Evolutionary conservation across 2,113 vertebrate species (phyloP), one percentile per base, ranked within the genome.

Genomic region (Leiothrix lutea): DNA sequence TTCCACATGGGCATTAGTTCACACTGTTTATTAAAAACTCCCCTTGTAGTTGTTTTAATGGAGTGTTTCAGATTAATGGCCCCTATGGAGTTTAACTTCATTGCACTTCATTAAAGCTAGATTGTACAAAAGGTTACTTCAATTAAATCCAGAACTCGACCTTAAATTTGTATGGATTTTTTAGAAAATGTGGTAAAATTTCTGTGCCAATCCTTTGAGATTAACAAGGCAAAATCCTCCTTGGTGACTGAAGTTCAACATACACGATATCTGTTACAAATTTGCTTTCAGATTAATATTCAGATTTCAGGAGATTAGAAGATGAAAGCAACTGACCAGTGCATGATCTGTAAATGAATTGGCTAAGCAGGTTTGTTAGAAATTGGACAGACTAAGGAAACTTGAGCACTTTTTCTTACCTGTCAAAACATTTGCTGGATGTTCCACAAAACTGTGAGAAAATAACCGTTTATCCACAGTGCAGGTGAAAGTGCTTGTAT

Each of bases 11-110:
- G 97, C 97, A 97, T 98, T 97, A 96, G 97, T 98, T 98, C 98
- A 98, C 98, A 98, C 98, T 98, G 98, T 98, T 98, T 98, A 98
- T 98, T 98, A 98, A 98, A 98, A 98, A 97, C 98, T 98, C 98
- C 94, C 97, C 97, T 98, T 98, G 97, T 98, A 98, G 97, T 98
- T 98, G 96, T 96, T 98, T 98, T 98, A 98, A 98, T 98, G 97
- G 98, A 98, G 97, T 98, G 98, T 98, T 98, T 98, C 97, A 98
- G 98, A 98, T 98, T 98, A 98, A 98, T 98, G 97, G 97, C 95
- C 97, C 98, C 98, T 81, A 71, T 96, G 97, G 98, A 98, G 90
- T 97, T 98, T 97, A 98, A 98, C 98, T 98, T 98, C 98, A 98
- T 98, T 98, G 98, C 97, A 98, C 98, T 98, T 98, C 98, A 98